These are phyloP conservation scores for Rhinogobio ventralis DNA, from an alignment of 2,797 vertebrate genomes.

Conservation along the genomic window DNA sequence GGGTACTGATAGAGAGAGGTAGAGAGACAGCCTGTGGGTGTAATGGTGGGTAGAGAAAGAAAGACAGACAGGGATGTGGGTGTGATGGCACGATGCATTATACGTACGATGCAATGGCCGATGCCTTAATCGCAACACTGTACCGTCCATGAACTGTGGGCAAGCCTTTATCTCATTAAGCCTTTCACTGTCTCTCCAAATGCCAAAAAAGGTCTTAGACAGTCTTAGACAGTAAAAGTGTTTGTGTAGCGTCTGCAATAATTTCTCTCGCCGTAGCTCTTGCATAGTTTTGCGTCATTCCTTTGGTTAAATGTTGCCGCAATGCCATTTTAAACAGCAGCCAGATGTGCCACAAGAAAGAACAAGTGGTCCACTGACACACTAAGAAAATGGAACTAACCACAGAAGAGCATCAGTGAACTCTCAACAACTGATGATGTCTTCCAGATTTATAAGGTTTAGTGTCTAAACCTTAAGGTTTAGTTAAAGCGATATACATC, in stretches of 20 bases:
- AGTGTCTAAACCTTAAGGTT: background rate
- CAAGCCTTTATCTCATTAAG: constrained; percentile 17
- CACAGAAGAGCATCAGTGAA: constrained; percentile 3
- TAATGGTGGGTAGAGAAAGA: constrained; percentile 27
- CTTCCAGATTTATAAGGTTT: background rate
- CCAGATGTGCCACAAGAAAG: constrained; percentile 30
- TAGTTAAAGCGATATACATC: background rate
- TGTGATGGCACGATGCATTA: constrained; percentile 41
- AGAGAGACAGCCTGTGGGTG: constrained; percentile 38
- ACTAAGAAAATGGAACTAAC: background rate
- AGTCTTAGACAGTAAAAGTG: constrained; percentile 34
- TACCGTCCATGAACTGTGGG: constrained; percentile 9
- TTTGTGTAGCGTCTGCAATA: background rate
- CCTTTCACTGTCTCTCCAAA: constrained; percentile 9
- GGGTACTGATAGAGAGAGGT: constrained; percentile 4
- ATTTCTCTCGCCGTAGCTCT: background rate
- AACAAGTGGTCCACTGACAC: background rate
- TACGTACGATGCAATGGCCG: constrained; percentile 20
- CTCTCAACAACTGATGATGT: constrained; percentile 8
- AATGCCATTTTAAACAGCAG: constrained; percentile 45
- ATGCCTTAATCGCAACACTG: constrained; percentile 41
- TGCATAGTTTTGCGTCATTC: background rate
- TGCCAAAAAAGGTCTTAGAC: constrained; percentile 18
- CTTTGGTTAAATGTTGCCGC: constrained; percentile 25
- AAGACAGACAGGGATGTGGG: constrained; percentile 29